These are phyloP conservation scores for Bombus huntii DNA, from an alignment of 1,140 invertebrate species.

Conservation along the genomic window DNA sequence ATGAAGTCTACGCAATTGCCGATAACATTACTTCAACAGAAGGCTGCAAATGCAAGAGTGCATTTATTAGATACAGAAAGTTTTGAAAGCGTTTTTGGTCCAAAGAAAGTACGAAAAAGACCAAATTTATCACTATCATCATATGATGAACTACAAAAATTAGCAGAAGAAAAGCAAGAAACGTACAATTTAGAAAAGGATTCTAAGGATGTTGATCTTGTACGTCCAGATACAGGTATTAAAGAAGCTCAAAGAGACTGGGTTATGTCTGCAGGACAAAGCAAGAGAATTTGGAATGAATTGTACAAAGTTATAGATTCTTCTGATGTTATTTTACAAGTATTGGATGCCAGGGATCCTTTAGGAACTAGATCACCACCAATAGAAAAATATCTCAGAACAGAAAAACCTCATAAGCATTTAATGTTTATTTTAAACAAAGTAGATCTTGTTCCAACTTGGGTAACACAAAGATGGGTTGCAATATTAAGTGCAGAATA, in stretches of 20 bases:
- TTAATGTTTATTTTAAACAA: slow-evolving; percentile 89
- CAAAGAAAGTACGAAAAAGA: slow-evolving; percentile 95
- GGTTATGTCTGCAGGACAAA: slow-evolving; percentile 96
- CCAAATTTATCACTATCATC: slow-evolving; percentile 92
- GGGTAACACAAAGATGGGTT: slow-evolving; percentile 99
- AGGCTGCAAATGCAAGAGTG: slow-evolving; percentile 93
- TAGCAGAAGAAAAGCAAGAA: slow-evolving; percentile 87
- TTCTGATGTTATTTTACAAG: slow-evolving; percentile 97
- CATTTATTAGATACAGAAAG: slow-evolving; percentile 98
- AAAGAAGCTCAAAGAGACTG: slow-evolving; percentile 90
- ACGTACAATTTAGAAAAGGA: slow-evolving; percentile 90
- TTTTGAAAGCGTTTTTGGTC: slow-evolving; percentile 97
- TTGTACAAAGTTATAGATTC: slow-evolving; percentile 99
- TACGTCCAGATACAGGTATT: slow-evolving; percentile 91
- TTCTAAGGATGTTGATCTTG: slow-evolving; percentile 90
- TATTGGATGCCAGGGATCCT: slow-evolving; percentile 97
- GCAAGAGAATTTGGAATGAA: slow-evolving; percentile 99
- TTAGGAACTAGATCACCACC: slow-evolving; percentile 96
- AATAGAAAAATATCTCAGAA: slow-evolving; percentile 91
- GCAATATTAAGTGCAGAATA: slow-evolving; percentile 95
- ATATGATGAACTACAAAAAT: slow-evolving; percentile 88
- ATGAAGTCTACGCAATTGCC: slow-evolving; percentile 98
- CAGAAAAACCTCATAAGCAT: slow-evolving; percentile 91
- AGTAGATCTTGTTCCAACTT: slow-evolving; percentile 97
- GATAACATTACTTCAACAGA: slow-evolving; percentile 96